These are phyloP conservation scores for Sisyra terminalis DNA, from an alignment of 2,888 invertebrate species.

Conservation along the genomic window DNA sequence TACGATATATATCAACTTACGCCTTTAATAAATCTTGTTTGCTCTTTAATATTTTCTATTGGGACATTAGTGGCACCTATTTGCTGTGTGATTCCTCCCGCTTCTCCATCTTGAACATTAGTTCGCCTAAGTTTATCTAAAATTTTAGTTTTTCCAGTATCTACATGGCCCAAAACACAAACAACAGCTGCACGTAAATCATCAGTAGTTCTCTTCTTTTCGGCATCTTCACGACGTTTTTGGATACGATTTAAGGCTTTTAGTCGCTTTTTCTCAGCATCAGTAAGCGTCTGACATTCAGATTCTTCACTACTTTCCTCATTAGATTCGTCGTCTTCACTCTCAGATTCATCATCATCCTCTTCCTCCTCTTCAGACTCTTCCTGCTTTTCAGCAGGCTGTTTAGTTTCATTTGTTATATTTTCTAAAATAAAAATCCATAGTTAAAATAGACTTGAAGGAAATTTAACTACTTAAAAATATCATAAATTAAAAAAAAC, in stretches of 20 bases:
- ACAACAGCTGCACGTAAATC: conserved; percentile 88
- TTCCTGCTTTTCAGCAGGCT: too few species aligned
- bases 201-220: conserved; percentile 46
- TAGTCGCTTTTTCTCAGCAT: conserved; percentile 59
- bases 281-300: conserved; percentile 43
- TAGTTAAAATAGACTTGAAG: too few species aligned
- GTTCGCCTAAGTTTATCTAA: conserved; percentile 85
- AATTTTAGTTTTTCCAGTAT: conserved; percentile 99
- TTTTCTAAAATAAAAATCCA: too few species aligned
- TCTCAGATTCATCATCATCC: conserved; percentile 24
- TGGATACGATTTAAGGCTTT: conserved; percentile 55
- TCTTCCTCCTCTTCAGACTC: conserved; percentile 23
- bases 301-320: conserved; percentile 25
- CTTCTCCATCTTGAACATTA: conserved; percentile 89
- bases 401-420: too few species aligned
- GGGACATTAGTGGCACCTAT: conserved; percentile 99
- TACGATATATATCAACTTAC: conserved; percentile 31
- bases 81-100: conserved; percentile 99
- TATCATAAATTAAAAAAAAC: too few species aligned
- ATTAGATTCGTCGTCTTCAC: conserved; percentile 15
- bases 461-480: too few species aligned
- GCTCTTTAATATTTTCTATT: conserved; percentile 85
- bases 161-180: conserved; percentile 97
- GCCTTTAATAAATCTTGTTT: conserved; percentile 85
- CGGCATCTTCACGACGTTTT: conserved; percentile 50